phyloP scores from a whole-genome alignment of 2,888 invertebrate genomes.

The Leucophenga maculata region DNA sequence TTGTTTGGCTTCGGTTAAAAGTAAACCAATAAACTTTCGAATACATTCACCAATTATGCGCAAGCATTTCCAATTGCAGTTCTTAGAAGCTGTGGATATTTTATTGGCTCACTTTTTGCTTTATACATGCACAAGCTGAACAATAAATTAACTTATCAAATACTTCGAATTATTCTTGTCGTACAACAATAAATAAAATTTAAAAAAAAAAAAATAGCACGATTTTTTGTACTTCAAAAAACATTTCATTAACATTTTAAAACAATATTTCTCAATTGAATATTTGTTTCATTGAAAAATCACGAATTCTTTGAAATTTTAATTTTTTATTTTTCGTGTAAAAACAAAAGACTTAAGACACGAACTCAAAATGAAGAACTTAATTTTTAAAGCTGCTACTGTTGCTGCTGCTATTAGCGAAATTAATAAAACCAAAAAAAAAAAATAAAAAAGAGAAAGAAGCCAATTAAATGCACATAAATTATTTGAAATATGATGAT shows the following conservation, averaged over 20 bases:
- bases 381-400: too few relatives aligned
- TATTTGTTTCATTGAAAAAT: background rate
- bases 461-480: constrained; percentile 8
- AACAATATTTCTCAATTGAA: too few relatives aligned
- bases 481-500: background rate
- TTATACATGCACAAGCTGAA: constrained; percentile 27
- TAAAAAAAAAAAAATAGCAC: constrained; percentile 6
- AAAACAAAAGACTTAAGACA: constrained; percentile 59
- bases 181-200: constrained; percentile 6
- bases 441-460: background rate
- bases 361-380: constrained; percentile 43
- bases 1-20: too few relatives aligned
- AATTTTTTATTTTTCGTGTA: background rate
- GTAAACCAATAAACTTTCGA: too few relatives aligned
- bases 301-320: constrained; percentile 14
- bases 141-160: constrained; percentile 52
- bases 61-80: too few relatives aligned
- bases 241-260: too few relatives aligned
- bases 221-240: background rate
- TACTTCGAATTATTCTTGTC: constrained; percentile 20
- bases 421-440: background rate
- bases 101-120: constrained; percentile 41
- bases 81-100: background rate
- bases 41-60: too few relatives aligned
- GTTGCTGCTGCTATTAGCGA: background rate